Base-by-base conservation (phyloP, 2,797 vertebrate genomes). In the Bradypodion pumilum region DNA sequence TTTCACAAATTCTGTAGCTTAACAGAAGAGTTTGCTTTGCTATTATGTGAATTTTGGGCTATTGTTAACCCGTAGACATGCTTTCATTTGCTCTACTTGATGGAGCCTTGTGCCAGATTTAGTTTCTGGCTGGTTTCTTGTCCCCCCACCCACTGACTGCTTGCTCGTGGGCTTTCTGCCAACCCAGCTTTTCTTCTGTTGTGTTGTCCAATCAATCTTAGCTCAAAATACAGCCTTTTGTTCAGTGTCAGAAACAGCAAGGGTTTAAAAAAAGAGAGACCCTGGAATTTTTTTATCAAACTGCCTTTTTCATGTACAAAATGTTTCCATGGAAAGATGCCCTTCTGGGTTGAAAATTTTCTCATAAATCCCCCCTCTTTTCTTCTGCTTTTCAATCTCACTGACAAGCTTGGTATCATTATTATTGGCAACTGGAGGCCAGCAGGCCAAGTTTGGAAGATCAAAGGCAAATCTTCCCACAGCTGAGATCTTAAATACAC, bases 381-480 rank as follows among this genome's bases (percentile, higher is more conserved):
- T 80, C 88, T 92, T 91, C 91, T 88, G 85, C 78, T 74, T 89
- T 91, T 93, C 82, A 89, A 2, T 86, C 89, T 87, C 83, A 74
- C 85, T 90, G 92, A 92, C 91, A 92, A 92, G 89, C 86, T 91
- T 87, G 94, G 92, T 94, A 94, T 93, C 92, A 92, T 94, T 92
- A 93, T 94, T 93, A 94, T 92, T 90, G 87, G 82, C 89, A 90
- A 89, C 89, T 88, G 78, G 84, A 88, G 89, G 78, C 88, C 85
- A 74, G 69, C 0, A 1, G 84, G 88, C 90, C 92, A 92, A 91
- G 90, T 92, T 89, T 90, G 78, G 73, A 84, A 91, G 94, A 93
- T 92, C 84, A 92, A 92, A 93, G 90, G 72, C 88, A 89, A 79
- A 88, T 90, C 87, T 92, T 88, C 85, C 85, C 83, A 90, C 91